A percentile compares a stretch with the other conserved stretches of the same genome.
Evolutionary conservation across 2,113 vertebrate genomes (phyloP).

Genomic region (Cynocephalus volans): DNA sequence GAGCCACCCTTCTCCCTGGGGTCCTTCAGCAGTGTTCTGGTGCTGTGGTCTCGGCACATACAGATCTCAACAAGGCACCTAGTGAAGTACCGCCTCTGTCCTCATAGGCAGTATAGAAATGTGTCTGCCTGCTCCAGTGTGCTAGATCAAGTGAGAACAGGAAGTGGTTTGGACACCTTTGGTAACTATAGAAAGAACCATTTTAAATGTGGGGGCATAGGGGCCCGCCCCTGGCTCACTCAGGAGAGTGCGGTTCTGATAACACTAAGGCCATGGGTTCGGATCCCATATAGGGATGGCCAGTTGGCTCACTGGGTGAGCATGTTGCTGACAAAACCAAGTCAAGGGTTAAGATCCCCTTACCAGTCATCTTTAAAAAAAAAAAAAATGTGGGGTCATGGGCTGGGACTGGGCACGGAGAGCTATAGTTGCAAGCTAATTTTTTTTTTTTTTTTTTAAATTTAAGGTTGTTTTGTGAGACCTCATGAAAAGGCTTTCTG

Average conservation of each 20-base stretch:
- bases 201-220: neutral
- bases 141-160: neutral
- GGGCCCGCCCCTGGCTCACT: no score
- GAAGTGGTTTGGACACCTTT: neutral
- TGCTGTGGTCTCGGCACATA: neutral
- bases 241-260: no score
- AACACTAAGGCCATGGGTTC: no score
- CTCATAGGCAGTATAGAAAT: neutral
- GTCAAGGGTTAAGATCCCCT: no score
- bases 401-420: neutral
- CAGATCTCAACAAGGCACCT: neutral
- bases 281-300: no score
- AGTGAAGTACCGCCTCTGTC: neutral
- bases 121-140: neutral
- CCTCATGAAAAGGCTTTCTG: neutral
- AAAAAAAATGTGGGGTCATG: neutral
- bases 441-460: neutral
- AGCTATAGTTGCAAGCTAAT: neutral
- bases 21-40: neutral
- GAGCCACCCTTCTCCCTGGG: neutral
- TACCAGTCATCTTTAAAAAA: no score
- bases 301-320: no score
- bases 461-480: neutral
- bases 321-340: no score
- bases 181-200: neutral